Percentiles rank a stretch among this genome's conserved stretches.
Conservation (phyloP, 2,888 invertebrate species). For the Lepidonotus clava region DNA sequence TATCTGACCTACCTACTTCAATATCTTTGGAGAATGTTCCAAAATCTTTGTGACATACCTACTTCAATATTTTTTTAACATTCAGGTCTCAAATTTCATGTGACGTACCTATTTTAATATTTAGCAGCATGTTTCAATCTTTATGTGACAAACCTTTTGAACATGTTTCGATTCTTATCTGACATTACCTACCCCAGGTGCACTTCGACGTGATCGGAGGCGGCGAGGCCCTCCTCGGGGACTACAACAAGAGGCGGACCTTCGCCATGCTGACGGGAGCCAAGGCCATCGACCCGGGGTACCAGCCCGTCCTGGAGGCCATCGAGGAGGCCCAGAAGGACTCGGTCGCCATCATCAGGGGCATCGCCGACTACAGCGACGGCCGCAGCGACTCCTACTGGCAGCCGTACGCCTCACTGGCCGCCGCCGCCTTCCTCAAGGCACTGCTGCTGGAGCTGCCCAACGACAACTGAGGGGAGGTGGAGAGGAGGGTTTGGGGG, state of each 20-base stretch:
- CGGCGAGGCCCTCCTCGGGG: constrained; percentile 90
- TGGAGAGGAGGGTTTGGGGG: neutral
- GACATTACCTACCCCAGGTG: constrained; percentile 84
- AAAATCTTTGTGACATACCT: too few relatives aligned
- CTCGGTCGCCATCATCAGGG: constrained; percentile 85
- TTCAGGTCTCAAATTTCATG: too few relatives aligned
- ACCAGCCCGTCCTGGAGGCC: constrained; percentile 96
- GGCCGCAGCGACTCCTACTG: constrained; percentile 94
- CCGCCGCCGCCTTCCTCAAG: constrained; percentile 96
- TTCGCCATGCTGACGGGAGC: constrained; percentile 91
- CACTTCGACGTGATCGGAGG: constrained; percentile 90
- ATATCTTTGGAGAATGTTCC: too few relatives aligned
- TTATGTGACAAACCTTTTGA: too few relatives aligned
- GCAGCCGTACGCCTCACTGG: constrained; percentile 96
- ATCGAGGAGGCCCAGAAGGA: constrained; percentile 68
- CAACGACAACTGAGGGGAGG: neutral
- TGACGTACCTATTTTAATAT: too few relatives aligned
- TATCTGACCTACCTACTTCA: too few relatives aligned
- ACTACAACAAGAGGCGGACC: constrained; percentile 88
- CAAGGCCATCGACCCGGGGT: constrained; percentile 95
- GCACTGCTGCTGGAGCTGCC: constrained; percentile 85
- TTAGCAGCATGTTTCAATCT: too few relatives aligned
- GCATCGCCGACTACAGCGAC: constrained; percentile 96
- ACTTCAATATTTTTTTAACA: too few relatives aligned
- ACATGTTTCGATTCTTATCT: too few relatives aligned